Evolutionary conservation across 1,140 invertebrate genomes (phyloP).

Genomic region (Lucilia sericata): DNA sequence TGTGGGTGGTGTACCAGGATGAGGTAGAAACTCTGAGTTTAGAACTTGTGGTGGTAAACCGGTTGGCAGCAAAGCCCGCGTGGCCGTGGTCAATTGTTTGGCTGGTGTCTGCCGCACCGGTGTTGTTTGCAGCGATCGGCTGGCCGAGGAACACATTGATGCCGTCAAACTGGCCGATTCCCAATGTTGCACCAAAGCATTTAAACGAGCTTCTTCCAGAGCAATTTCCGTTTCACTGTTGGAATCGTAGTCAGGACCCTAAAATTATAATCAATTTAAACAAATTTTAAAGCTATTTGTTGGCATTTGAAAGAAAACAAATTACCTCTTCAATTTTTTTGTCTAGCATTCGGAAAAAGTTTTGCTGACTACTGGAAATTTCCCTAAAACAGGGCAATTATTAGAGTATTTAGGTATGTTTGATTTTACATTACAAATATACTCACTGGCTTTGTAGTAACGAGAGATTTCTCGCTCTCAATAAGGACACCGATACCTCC

Average conservation of each 20-base stretch:
- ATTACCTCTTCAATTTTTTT: conserved; percentile 90
- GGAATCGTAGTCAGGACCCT: conserved; percentile 82
- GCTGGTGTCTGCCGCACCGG: conserved; percentile 62
- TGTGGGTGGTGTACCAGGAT: conserved; percentile 46
- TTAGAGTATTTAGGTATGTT: background rate
- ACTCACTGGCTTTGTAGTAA: conserved; percentile 67
- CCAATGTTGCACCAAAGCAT: conserved; percentile 74
- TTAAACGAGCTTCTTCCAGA: conserved; percentile 72
- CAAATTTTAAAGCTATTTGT: background rate
- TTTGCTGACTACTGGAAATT: conserved; percentile 86
- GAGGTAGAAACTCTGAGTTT: conserved; percentile 63
- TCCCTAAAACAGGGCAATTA: conserved; percentile 75
- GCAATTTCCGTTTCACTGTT: conserved; percentile 75
- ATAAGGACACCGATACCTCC: conserved; percentile 65
- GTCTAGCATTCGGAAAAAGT: conserved; percentile 92
- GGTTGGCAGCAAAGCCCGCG: conserved; percentile 45
- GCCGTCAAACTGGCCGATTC: conserved; percentile 72
- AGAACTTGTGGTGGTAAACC: conserved; percentile 46
- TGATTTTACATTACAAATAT: background rate
- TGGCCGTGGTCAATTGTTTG: conserved; percentile 49
- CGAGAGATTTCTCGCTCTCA: conserved; percentile 66
- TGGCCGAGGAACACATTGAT: conserved; percentile 67
- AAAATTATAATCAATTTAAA: conserved; percentile 36
- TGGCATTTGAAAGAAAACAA: background rate
- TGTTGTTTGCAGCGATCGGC: conserved; percentile 65